Evolutionary conservation across 2,888 invertebrate genomes (phyloP), one percentile per base, ranked within the genome.

Genomic region (Phalangium opilio): DNA sequence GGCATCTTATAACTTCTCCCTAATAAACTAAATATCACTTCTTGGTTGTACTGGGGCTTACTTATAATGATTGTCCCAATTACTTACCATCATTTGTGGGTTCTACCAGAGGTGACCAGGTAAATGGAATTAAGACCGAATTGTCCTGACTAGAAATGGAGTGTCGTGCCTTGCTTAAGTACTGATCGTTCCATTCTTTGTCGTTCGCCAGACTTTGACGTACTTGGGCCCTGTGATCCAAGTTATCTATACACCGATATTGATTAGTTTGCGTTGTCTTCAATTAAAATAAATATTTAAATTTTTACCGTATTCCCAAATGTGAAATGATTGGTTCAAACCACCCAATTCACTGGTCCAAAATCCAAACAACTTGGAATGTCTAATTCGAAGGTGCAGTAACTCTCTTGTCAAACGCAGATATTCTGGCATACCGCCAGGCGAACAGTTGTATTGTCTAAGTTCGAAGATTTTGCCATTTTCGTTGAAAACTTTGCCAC

Each of bases 271-370:
- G n/a, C n/a, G n/a, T n/a, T n/a, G n/a, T 27, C 27, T 7, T 27
- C 8, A 27, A 27, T 27, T 27, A 8, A 27, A 27, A 7, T 27
- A 27, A 27, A 27, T 27, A 27, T 27, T 27, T 27, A 35, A 19
- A 41, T 27, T 49, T 55, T 27, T 57, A 64, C 64, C 64, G 55
- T 65, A 65, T 55, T 63, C 63, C 65, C 65, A 65, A 14, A 65
- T 59, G 49, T 64, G 64, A 14, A 64, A 58, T 15, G 62, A 58
- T 51, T 64, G 60, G 54, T 61, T 63, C 5, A 64, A 55, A 3
- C 62, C 64, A 14, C 64, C 64, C 7, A 64, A 52, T 54, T 64
- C 64, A 43, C 60, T 57, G 4, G 54, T 57, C 64, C 64, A 64
- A 53, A 60, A 64, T 11, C 64, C 64, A 45, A 61, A 42, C 35